Evolutionary conservation across 2,888 invertebrate genomes (phyloP), one percentile per base, ranked within the genome.

Genomic region (Strigamia transsilvanica): DNA sequence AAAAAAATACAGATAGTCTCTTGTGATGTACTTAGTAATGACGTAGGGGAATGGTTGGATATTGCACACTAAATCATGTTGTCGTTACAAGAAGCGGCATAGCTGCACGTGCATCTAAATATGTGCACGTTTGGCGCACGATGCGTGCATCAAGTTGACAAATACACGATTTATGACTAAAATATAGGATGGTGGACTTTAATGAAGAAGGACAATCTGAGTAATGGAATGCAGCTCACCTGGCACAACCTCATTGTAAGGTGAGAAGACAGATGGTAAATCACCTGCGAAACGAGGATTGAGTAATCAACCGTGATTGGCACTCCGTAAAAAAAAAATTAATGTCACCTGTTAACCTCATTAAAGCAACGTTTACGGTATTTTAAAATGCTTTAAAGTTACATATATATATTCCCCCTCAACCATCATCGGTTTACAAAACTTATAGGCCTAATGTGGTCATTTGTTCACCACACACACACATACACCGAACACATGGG

Each of bases 141-240:
- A 23, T 66, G 61, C 61, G 18, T 66, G 61, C 61, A 56, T 61
- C 10, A 61, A 61, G 21, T 18, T 61, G 61, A 66, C 61, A 66
- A 66, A 66, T 66, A 23, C 23, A 66, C 21, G 61, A 66, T 66
- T 66, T 66, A 66, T 66, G 18, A 23, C 23, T 66, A 66, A 66
- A 21, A 18, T 66, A 23, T 51, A 38, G 38, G 61, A 66, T 66
- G 61, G 61, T 66, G 61, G 21, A 66, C 61, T 66, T 66, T 66
- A 66, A 66, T 66, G 61, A 66, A 66, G 61, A 66, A 66, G 61
- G 61, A 66, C 61, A 66, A 66, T 66, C 23, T 66, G 61, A 66
- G 61, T 66, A 66, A 66, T 66, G 61, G 61, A 66, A 66, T 66
- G 61, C 61, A 12, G 61, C 61, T 66, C 61, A 66, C 61, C 61